A percentile compares a stretch with the other conserved stretches of the same genome.
phyloP scores from a whole-genome alignment of 2,888 invertebrate genomes.

The Brachyptera putata region DNA sequence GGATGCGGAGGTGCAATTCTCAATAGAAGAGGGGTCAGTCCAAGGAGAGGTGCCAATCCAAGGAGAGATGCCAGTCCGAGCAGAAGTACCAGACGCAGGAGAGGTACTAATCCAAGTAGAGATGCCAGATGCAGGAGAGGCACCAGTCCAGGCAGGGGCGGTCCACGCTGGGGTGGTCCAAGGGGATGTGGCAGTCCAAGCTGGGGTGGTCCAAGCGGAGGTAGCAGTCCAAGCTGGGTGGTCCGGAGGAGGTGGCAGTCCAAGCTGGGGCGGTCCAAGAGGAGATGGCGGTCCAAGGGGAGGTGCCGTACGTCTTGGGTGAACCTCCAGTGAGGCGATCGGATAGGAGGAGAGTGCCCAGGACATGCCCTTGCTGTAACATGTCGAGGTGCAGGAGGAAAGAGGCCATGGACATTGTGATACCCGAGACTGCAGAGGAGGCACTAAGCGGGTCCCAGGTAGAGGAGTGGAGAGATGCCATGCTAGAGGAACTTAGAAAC shows the following conservation, averaged over 20 bases:
- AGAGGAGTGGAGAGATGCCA: conserved; percentile 11
- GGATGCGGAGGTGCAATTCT: no score
- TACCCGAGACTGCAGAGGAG: conserved; percentile 20
- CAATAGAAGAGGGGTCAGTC: no score
- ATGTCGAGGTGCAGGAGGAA: neutral
- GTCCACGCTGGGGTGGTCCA: neutral
- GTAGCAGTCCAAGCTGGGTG: no score
- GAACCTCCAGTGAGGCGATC: neutral
- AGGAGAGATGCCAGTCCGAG: neutral
- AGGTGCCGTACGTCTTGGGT: neutral
- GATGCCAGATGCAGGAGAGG: neutral
- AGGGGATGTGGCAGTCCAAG: neutral
- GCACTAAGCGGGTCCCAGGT: conserved; percentile 14
- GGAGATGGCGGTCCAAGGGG: no score
- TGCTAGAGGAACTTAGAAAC: conserved; percentile 14
- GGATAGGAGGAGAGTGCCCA: conserved; percentile 7
- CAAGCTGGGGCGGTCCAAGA: no score
- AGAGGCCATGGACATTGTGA: no score
- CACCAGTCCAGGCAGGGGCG: neutral
- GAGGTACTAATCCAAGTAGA: no score
- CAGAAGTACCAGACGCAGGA: neutral
- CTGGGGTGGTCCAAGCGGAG: no score
- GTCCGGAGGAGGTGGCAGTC: no score
- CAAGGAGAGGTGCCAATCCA: neutral
- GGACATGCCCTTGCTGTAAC: conserved; percentile 8